Base-by-base conservation (phyloP, 2,113 vertebrate genomes). In the Pachyramphus minor region DNA sequence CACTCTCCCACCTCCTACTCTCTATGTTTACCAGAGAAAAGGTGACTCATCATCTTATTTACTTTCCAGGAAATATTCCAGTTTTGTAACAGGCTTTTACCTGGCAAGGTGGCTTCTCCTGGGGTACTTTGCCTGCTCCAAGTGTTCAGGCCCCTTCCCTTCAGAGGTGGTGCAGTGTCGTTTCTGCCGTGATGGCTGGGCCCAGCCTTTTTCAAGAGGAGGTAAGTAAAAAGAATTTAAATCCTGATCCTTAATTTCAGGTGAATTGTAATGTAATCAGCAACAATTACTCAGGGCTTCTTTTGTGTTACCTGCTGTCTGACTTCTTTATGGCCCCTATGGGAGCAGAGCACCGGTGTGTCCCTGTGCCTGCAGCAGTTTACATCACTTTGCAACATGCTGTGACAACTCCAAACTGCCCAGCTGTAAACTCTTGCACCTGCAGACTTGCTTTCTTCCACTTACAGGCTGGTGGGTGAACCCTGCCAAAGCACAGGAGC, bases 161-260 rank as follows among this genome's bases (percentile, higher is more conserved):
- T 47, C 0, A 0, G 37, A 37, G n/a, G 27, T 14, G 18, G 23
- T 24, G 8, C 20, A 2, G 23, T 17, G 39, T 42, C 41, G 42
- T 0, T 0, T 9, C 1, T 33, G 60, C 7, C 3, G 1, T 27
- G 30, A 20, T 6, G 27, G 14, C 33, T 50, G 58, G 15, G 62
- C 25, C 76, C 58, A 68, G 49, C 27, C 55, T 23, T n/a, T 42
- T 87, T 33, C 58, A 22, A 45, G 45, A 68, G 6, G 14, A 62
- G 50, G 22, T 87, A 19, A 84, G 64, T 5, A 30, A 84, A 71
- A 39, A 11, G 9, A 41, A 53, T 41, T 74, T 71, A 9, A 28
- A 20, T 41, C 35, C 31, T 55, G n/a, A 58, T 19, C 21, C 41
- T 52, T 64, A 24, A 13, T 89, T 84, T 69, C 12, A 24, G 56